A percentile compares a stretch with the other conserved stretches of the same genome.
These are phyloP conservation scores for Neolamprologus ventralis DNA, from an alignment of 2,113 vertebrate genomes.

Conservation along the genomic window DNA sequence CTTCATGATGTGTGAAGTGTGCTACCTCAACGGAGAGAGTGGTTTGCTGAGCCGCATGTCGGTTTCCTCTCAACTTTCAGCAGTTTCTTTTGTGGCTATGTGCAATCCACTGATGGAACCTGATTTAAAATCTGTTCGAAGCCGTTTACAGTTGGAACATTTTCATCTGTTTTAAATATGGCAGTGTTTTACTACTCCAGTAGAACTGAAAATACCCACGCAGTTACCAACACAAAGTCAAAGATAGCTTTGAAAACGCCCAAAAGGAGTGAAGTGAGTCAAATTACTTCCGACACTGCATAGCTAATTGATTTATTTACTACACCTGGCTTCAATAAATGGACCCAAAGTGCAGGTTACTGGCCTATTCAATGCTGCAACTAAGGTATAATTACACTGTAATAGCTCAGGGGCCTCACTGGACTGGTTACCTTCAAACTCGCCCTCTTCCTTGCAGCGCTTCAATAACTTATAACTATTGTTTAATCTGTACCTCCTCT, in stretches of 20 bases:
- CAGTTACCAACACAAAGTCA: background rate
- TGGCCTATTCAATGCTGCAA: constrained; percentile 56
- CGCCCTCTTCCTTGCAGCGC: background rate
- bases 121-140: constrained; percentile 19
- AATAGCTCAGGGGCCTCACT: constrained; percentile 39
- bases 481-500: constrained; percentile 32
- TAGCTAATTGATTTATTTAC: constrained; percentile 56
- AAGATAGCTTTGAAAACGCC: background rate
- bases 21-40: constrained; percentile 58
- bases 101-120: constrained; percentile 16
- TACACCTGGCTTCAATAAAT: constrained; percentile 58
- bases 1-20: constrained; percentile 40
- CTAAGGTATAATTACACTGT: constrained; percentile 54
- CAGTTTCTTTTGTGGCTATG: constrained; percentile 60
- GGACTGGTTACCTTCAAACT: constrained; percentile 51
- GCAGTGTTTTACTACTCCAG: background rate
- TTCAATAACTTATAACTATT: constrained; percentile 54
- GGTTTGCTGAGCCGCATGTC: constrained; percentile 47
- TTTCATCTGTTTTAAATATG: constrained; percentile 27
- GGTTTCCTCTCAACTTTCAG: constrained; percentile 63
- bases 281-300: background rate
- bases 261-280: background rate
- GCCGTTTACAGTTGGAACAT: constrained; percentile 15
- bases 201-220: constrained; percentile 21
- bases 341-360: constrained; percentile 38